Percentiles rank a stretch among this genome's conserved stretches.
These are phyloP conservation scores for Cladorhizidae sp. DNA, from an alignment of 37 sponge, comb jelly and placozoan genomes.

Conservation along the genomic window DNA sequence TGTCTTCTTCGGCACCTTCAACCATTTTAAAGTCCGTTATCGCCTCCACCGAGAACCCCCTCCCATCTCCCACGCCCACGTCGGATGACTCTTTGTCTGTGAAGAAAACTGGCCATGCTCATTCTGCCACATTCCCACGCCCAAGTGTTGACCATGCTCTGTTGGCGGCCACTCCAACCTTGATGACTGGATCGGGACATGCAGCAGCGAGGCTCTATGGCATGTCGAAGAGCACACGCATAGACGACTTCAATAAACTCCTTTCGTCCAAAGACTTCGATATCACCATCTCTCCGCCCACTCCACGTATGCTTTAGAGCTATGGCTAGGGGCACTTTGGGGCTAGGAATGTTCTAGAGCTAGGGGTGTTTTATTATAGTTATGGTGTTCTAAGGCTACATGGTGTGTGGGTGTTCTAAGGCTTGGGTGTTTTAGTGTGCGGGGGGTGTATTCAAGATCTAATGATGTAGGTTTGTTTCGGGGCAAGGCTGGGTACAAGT, in stretches of 20 bases:
- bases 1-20: neutral
- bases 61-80: neutral
- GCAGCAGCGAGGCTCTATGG: conserved; percentile 1
- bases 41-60: neutral
- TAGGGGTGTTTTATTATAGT: too few relatives aligned
- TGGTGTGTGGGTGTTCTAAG: too few relatives aligned
- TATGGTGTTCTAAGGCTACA: too few relatives aligned
- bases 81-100: too few relatives aligned
- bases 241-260: conserved; percentile 22
- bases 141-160: neutral
- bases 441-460: too few relatives aligned
- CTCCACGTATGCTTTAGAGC: conserved; percentile 45
- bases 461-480: too few relatives aligned
- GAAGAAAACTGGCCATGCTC: too few relatives aligned
- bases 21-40: neutral
- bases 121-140: neutral
- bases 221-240: neutral
- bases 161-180: neutral
- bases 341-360: too few relatives aligned
- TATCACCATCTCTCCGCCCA: conserved; percentile 59
- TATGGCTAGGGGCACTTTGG: too few relatives aligned
- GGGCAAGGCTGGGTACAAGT: too few relatives aligned
- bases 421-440: too few relatives aligned
- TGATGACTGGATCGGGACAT: too few relatives aligned
- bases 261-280: neutral